Evolutionary conservation across 2,797 vertebrate genomes (phyloP), one percentile per base, ranked within the genome.

Genomic region (Oreochromis mossambicus): DNA sequence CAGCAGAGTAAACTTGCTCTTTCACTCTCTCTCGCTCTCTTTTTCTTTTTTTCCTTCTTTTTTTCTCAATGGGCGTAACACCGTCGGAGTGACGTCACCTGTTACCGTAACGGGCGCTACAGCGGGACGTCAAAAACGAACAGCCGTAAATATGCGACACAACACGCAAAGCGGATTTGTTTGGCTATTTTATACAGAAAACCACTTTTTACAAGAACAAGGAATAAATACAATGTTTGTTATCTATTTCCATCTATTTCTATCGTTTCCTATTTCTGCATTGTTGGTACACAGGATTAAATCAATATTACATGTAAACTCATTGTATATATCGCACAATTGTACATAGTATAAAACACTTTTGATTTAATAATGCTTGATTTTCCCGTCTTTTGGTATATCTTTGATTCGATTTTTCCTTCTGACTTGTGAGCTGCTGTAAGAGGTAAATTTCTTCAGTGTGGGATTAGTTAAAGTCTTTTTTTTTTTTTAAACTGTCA

Each of bases 51-150:
- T 68, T 15, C 36, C 56, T 34, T 34, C 32, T 61, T 24, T 10
- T 41, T 68, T 6, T 9, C 4, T 24, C 13, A 86, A 77, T 86
- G 87, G 92, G 93, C 88, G 93, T 83, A 41, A n/a, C 77, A 13
- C 8, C 1, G 2, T 32, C 3, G 5, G 11, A 3, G 24, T 61
- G 56, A 82, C 86, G 92, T 90, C 89, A 81, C 10, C 3, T 2
- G n/a, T 46, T 90, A 88, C 92, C 92, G 89, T 92, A 91, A 89
- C 4, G 3, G 7, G 76, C n/a, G 6, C 4, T 1, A n/a, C 24
- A 61, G 3, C 6, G 5, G 55, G 46, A 66, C 48, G 4, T 19
- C 2, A 32, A 66, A 83, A 77, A 8, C 6, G 4, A 10, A 3
- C 15, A 38, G 1, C 86, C 79, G 87, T 90, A 89, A 89, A 21